Percentiles rank a stretch among this genome's conserved stretches.
Evolutionary conservation across 1,140 invertebrate species (phyloP).

Genomic region (Penaeus indicus): DNA sequence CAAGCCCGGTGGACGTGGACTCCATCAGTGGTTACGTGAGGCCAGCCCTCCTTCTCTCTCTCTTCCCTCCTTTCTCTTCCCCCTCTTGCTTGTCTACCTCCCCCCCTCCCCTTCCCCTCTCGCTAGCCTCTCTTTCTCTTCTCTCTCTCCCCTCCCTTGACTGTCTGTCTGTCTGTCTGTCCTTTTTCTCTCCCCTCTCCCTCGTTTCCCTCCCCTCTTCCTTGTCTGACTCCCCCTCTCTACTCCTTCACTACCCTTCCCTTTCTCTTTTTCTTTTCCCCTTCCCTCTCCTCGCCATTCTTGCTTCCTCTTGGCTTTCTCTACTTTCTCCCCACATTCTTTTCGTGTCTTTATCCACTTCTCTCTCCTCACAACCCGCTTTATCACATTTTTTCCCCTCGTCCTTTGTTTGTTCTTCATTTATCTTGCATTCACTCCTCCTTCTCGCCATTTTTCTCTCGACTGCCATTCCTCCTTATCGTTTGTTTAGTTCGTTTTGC

Average conservation of each 20-base stretch:
- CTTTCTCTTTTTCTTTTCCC: not conserved
- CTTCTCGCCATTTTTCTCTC: not conserved
- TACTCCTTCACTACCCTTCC: not conserved
- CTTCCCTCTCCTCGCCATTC: not conserved
- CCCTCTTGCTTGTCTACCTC: not conserved
- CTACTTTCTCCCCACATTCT: not conserved
- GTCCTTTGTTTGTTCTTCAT: not conserved
- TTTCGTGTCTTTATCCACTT: not conserved
- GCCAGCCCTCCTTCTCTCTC: conserved; percentile 17
- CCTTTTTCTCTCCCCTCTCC: conserved; percentile 19
- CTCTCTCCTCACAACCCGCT: not conserved
- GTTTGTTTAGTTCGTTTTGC: no score
- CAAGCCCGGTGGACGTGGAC: conserved; percentile 25
- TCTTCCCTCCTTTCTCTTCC: conserved; percentile 5
- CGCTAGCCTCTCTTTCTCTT: conserved; percentile 28
- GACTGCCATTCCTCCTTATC: no score
- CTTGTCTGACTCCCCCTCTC: not conserved
- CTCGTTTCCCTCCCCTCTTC: conserved; percentile 8
- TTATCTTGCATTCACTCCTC: not conserved
- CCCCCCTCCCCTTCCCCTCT: not conserved
- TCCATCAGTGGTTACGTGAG: conserved; percentile 47
- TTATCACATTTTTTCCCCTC: not conserved
- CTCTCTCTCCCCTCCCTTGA: conserved; percentile 5
- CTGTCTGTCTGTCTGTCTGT: conserved; percentile 4
- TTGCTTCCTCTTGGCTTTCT: no score